A percentile compares a stretch with the other conserved stretches of the same genome.
Evolutionary conservation across 2,113 vertebrate species (phyloP).

Genomic region (Indri indri): DNA sequence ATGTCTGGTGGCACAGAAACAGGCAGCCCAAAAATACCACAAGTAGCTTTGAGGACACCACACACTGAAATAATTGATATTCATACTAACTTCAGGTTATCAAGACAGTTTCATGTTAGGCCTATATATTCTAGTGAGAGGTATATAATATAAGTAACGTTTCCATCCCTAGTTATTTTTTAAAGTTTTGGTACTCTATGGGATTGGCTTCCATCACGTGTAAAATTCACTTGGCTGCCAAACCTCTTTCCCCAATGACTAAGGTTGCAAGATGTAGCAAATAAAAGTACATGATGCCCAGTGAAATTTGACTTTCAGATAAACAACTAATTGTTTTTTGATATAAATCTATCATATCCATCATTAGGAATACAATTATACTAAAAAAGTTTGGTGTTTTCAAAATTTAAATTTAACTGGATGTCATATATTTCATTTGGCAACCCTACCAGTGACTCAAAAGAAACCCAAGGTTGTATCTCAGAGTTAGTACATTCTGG

Average conservation of each 20-base stretch:
- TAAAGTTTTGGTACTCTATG: background rate
- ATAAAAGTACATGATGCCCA: background rate
- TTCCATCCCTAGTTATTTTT: background rate
- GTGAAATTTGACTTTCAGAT: conserved; percentile 21
- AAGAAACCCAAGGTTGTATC: background rate
- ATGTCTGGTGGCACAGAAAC: background rate
- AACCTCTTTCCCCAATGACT: background rate
- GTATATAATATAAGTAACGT: background rate
- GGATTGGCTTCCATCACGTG: background rate
- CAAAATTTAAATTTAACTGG: conserved; percentile 4
- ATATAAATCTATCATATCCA: background rate
- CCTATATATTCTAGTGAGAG: background rate
- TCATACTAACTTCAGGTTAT: background rate
- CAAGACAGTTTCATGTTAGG: background rate
- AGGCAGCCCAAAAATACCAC: background rate
- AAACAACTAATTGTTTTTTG: background rate
- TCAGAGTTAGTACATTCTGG: conserved; percentile 44
- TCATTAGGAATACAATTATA: background rate
- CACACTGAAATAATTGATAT: background rate
- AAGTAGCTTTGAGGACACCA: background rate
- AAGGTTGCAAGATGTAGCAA: background rate
- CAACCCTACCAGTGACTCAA: background rate
- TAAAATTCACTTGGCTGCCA: conserved; percentile 21
- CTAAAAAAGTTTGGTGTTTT: background rate
- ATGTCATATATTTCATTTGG: background rate